phyloP scores from a whole-genome alignment of 2,888 invertebrate species.

The Tetranychus piercei region DNA sequence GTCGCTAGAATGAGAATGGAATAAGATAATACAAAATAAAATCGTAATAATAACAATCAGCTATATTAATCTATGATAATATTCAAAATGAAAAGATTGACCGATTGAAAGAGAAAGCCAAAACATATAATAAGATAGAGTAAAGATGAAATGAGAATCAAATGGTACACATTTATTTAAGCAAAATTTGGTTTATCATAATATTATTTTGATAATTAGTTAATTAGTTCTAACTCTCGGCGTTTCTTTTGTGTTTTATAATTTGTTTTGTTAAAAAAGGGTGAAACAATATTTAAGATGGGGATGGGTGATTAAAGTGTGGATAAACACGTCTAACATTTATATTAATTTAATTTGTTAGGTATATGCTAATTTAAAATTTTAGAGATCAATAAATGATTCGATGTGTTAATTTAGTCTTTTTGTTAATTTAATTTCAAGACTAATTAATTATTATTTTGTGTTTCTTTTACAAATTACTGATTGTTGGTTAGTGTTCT shows the following conservation, averaged over 20 bases:
- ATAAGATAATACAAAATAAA: neutral
- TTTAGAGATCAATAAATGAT: neutral
- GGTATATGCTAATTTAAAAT: neutral
- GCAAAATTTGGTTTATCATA: neutral
- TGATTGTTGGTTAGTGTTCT: neutral
- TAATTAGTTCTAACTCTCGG: neutral
- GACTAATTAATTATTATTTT: neutral
- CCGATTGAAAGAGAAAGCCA: neutral
- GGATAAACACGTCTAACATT: no score
- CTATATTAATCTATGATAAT: neutral
- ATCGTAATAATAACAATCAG: neutral
- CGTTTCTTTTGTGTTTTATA: no score
- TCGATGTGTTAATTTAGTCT: neutral
- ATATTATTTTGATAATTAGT: neutral
- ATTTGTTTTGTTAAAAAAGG: no score
- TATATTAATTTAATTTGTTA: no score
- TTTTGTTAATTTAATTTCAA: neutral
- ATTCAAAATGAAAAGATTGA: conserved; percentile 11
- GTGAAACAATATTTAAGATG: no score
- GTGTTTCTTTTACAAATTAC: neutral
- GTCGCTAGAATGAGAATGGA: conserved; percentile 7
- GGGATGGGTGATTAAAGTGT: no score
- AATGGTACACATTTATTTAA: neutral
- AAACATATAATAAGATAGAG: neutral
- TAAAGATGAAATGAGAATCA: no score